Evolutionary conservation across 2,797 vertebrate species (phyloP).

Genomic region (Rousettus madagascariensis): DNA sequence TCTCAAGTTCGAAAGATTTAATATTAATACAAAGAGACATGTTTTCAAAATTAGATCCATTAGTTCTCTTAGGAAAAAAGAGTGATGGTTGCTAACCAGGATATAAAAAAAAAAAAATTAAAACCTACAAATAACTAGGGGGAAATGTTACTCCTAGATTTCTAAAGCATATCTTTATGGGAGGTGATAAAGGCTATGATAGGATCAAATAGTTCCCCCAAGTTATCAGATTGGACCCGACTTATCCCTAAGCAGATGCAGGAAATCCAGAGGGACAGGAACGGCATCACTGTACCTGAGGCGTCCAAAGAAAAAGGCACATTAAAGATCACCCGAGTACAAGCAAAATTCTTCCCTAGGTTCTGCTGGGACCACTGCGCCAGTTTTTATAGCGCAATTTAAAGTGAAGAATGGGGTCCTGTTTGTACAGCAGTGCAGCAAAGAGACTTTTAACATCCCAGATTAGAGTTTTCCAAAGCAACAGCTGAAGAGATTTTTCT

Average conservation of each 20-base stretch:
- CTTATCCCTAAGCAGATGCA: neutral
- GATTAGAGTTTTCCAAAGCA: neutral
- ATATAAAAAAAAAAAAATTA: neutral
- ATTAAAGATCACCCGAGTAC: neutral
- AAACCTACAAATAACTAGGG: neutral
- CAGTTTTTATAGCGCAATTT: neutral
- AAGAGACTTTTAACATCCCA: neutral
- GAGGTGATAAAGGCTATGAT: neutral
- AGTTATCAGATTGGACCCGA: neutral
- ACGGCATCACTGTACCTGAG: neutral
- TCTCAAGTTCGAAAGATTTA: slow-evolving; percentile 15
- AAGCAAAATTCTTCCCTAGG: neutral
- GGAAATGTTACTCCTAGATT: neutral
- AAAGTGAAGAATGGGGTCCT: neutral
- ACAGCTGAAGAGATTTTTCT: neutral
- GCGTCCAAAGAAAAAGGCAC: neutral
- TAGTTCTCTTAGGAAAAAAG: neutral
- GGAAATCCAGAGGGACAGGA: neutral
- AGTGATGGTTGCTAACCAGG: neutral
- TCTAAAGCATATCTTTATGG: neutral
- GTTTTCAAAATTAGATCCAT: neutral
- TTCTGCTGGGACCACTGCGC: fast-evolving
- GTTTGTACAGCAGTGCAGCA: neutral
- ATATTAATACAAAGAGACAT: neutral
- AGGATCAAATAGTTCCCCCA: neutral